A percentile compares a stretch with the other conserved stretches of the same genome.
phyloP scores from a whole-genome alignment of 2,113 vertebrate genomes.

The Polypterus senegalus region DNA sequence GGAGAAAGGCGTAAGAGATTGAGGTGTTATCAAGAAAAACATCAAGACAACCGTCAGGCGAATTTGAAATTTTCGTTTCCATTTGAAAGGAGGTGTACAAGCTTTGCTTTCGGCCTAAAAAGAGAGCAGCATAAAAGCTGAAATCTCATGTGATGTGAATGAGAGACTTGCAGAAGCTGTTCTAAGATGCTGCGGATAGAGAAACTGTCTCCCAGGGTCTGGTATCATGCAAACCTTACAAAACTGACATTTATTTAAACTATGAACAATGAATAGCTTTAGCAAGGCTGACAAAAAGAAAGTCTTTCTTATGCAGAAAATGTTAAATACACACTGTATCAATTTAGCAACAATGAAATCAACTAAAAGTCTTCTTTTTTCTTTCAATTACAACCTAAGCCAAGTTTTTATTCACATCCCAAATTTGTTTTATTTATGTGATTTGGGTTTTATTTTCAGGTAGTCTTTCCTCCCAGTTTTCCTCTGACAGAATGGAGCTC shows the following conservation, averaged over 20 bases:
- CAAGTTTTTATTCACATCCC: too few species aligned
- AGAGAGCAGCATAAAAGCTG: conserved; percentile 49
- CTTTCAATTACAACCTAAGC: too few species aligned
- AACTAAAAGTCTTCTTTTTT: not conserved
- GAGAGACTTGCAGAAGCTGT: conserved; percentile 41
- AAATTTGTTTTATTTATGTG: too few species aligned
- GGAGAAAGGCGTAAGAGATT: conserved; percentile 26
- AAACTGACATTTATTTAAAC: conserved; percentile 91
- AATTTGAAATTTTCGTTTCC: conserved; percentile 58
- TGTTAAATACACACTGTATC: conserved; percentile 45
- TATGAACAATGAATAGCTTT: conserved; percentile 57
- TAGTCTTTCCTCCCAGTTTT: too few species aligned
- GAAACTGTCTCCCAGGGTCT: conserved; percentile 62
- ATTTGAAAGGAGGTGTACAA: conserved; percentile 54
- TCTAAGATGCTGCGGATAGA: conserved; percentile 50
- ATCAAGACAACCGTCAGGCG: conserved; percentile 42
- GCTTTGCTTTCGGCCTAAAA: conserved; percentile 56
- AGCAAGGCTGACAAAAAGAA: conserved; percentile 42
- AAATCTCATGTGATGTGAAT: conserved; percentile 52
- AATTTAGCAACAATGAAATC: conserved; percentile 22
- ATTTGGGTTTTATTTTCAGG: too few species aligned
- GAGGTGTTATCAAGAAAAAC: conserved; percentile 39
- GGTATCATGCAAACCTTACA: conserved; percentile 61
- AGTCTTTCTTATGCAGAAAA: conserved; percentile 51
- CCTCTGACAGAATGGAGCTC: too few species aligned